Evolutionary conservation across 2,797 vertebrate species (phyloP).

Genomic region (Pachyuromys duprasi): DNA sequence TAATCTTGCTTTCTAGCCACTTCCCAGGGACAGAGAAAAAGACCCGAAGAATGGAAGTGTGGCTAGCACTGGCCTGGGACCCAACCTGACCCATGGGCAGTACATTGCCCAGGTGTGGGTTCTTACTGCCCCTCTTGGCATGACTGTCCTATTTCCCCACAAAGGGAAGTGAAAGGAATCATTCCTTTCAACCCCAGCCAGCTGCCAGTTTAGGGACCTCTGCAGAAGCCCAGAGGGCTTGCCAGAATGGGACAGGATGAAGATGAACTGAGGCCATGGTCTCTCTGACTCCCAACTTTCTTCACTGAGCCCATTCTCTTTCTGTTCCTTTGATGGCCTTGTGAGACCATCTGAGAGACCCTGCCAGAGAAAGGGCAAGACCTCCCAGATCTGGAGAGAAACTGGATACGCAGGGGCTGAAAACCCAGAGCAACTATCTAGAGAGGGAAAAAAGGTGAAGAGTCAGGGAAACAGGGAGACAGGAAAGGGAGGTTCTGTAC

Average conservation of each 20-base stretch:
- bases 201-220: neutral
- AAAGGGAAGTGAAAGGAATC: neutral
- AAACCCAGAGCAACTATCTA: neutral
- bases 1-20: neutral
- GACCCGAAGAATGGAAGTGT: neutral
- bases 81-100: fast-evolving
- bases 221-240: neutral
- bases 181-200: neutral
- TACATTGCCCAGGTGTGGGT: fast-evolving
- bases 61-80: neutral
- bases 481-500: too few species aligned
- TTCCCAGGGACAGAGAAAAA: neutral
- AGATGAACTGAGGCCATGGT: neutral
- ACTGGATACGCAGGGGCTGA: too few species aligned
- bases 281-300: fast-evolving
- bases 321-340: neutral
- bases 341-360: neutral
- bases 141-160: fast-evolving
- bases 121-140: neutral
- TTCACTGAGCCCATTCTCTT: neutral
- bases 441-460: neutral
- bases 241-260: fast-evolving
- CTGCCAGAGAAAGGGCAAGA: neutral
- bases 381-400: fast-evolving
- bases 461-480: neutral